Base-by-base conservation (phyloP, 2,888 invertebrate genomes). In the Charanyca ferruginea region DNA sequence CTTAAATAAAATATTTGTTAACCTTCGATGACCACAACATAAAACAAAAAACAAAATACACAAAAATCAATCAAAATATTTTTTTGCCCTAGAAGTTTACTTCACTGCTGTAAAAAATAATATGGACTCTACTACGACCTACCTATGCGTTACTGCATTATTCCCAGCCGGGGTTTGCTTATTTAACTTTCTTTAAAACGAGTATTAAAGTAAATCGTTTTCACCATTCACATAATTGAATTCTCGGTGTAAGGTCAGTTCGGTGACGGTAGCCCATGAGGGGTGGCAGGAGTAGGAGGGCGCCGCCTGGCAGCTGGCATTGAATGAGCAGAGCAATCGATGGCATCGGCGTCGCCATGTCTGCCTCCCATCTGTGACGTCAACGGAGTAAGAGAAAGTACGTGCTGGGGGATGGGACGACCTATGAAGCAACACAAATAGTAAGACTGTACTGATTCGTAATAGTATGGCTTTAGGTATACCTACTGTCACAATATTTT, bases 301-400 rank as follows among this genome's bases (percentile, higher is more conserved):
- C 70, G 73, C 64, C 62, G 67, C 77, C 81, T 65, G 57, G 76
- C 83, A 1, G 32, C 32, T 32, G 32, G 32, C 32, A 80, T 87
- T 88, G 87, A 88, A 87, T 87, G 85, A 79, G 68, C 61, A 58
- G 68, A 53, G 57, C 66, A 82, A 90, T 90, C 90, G 85, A 90
- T 90, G 89, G 58, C 42, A 28, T 7, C 6, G 90, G 89, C 90
- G 90, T 60, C 90, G 80, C 73, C 64, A 64, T 63, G 90, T 90
- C 90, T 90, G 79, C 53, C 80, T 75, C 73, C 80, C 63, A 54
- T 38, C 69, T 73, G 71, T 90, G 88, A 90, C 90, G 90, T 90
- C 90, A 90, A 60, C 16, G 65, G 77, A 63, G 83, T 32, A 32
- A 32, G 9, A 9, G 32, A 88, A 84, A 85, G 82, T 81, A 76